phyloP scores from a whole-genome alignment of 2,797 vertebrate genomes.

The Myotis daubentonii region DNA sequence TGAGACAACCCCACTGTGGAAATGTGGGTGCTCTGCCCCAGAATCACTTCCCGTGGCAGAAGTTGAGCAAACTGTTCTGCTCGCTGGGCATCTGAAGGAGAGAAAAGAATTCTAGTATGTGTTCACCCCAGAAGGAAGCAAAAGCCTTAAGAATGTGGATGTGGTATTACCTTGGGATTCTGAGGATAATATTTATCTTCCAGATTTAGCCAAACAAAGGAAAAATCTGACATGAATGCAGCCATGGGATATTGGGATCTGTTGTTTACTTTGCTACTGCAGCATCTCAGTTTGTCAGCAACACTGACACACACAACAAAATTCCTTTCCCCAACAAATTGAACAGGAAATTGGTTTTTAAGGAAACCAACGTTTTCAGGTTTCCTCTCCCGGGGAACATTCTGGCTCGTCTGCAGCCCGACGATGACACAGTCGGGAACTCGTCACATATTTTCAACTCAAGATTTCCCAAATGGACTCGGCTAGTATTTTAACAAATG shows the following conservation, averaged over 20 bases:
- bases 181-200: conserved; percentile 82
- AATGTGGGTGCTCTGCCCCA: neutral
- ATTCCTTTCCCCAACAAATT: conserved; percentile 58
- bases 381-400: conserved; percentile 64
- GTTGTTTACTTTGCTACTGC: conserved; percentile 61
- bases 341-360: conserved; percentile 75
- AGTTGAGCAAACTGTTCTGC: neutral
- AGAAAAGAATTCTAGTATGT: conserved; percentile 36
- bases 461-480: conserved; percentile 59
- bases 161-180: conserved; percentile 76
- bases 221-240: conserved; percentile 69
- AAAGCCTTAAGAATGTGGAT: conserved; percentile 80
- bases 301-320: conserved; percentile 18
- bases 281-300: conserved; percentile 33
- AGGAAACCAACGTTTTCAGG: conserved; percentile 73
- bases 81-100: neutral
- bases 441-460: conserved; percentile 61
- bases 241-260: neutral
- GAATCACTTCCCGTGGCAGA: neutral
- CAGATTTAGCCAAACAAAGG: conserved; percentile 68
- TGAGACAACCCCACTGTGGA: neutral
- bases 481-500: conserved; percentile 64
- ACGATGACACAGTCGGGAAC: conserved; percentile 54
- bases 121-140: conserved; percentile 77
- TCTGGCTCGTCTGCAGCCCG: conserved; percentile 37